phyloP scores from a whole-genome alignment of 2,888 invertebrate species.

The Saturnia japonica region DNA sequence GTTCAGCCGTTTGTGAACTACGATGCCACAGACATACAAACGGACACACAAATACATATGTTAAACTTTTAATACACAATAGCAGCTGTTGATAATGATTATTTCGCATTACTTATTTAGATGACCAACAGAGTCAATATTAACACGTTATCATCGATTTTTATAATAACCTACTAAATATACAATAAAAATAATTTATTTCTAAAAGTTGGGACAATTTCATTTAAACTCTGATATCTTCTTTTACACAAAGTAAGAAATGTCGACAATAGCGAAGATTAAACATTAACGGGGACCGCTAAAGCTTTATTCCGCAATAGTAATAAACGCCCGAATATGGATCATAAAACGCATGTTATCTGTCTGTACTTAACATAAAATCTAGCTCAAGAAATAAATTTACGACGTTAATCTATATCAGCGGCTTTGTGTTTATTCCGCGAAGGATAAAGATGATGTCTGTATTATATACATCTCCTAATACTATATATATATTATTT shows the following conservation, averaged over 20 bases:
- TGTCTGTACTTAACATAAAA: slow-evolving; percentile 19
- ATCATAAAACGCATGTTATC: slow-evolving; percentile 30
- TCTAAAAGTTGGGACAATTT: not conserved
- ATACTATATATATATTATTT: not conserved
- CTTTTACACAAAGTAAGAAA: slow-evolving; percentile 5
- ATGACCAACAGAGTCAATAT: no score
- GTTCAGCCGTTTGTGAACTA: no score
- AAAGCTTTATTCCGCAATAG: slow-evolving; percentile 32
- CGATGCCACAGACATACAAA: no score
- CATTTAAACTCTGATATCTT: not conserved
- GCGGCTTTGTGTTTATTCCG: not conserved
- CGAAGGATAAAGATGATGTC: not conserved
- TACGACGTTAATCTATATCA: slow-evolving; percentile 16
- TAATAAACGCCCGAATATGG: slow-evolving; percentile 39
- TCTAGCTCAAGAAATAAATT: slow-evolving; percentile 18
- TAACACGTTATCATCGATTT: no score
- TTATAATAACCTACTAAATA: not conserved
- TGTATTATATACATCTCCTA: not conserved
- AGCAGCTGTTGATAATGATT: no score
- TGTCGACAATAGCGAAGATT: slow-evolving; percentile 16
- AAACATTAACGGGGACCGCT: slow-evolving; percentile 24
- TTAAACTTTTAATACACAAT: no score
- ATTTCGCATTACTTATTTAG: no score
- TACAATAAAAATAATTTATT: not conserved
- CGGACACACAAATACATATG: no score